Conservation (phyloP, 2,797 vertebrate genomes). For the Rhincodon typus region DNA sequence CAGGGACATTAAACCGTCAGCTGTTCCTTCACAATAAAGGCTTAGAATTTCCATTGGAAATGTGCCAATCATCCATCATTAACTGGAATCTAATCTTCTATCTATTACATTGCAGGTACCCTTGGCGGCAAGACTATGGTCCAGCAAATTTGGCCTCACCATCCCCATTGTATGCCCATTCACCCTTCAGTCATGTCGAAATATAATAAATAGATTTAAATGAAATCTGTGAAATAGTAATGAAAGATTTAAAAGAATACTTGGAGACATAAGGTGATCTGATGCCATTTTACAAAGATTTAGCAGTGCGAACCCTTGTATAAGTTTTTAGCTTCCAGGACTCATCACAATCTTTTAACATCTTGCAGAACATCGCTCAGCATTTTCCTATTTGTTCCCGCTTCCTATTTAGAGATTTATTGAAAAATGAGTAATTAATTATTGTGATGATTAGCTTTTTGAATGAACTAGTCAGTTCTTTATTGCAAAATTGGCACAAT, state of each 20-base stretch:
- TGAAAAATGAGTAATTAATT: background rate
- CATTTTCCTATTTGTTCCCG: background rate
- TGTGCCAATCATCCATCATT: background rate
- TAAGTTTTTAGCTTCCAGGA: background rate
- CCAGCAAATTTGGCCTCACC: background rate
- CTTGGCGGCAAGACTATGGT: background rate
- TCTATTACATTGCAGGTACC: background rate
- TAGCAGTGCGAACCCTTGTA: background rate
- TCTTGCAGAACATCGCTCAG: background rate
- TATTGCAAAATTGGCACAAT: background rate
- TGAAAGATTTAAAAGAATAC: background rate
- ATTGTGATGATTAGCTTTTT: background rate
- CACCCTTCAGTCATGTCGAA: background rate
- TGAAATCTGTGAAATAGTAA: background rate
- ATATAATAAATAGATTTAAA: background rate
- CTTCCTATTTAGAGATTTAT: background rate
- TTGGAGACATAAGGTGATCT: background rate
- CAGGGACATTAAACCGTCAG: background rate
- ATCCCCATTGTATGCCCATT: background rate
- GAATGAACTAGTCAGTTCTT: background rate
- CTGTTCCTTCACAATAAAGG: background rate
- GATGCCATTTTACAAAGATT: background rate
- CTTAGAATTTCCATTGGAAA: background rate
- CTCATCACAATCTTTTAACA: background rate
- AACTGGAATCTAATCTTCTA: background rate